These are phyloP conservation scores for Brachycybe producta DNA, from an alignment of 2,888 invertebrate genomes.

Conservation along the genomic window DNA sequence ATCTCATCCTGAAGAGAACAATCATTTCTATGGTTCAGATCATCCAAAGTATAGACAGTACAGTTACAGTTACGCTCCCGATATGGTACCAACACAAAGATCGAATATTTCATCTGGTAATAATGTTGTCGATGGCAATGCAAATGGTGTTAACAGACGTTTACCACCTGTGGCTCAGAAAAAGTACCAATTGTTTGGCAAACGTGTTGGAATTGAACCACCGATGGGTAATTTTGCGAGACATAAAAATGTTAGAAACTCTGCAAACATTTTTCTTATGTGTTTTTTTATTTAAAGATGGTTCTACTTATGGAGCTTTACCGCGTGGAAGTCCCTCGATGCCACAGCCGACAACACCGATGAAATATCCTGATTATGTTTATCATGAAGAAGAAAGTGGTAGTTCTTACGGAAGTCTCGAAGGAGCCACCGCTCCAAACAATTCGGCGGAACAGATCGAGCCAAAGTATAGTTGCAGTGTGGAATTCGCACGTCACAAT, in stretches of 20 bases:
- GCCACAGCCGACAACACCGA: constrained; percentile 9
- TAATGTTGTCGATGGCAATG: constrained; percentile 11
- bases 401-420: constrained; percentile 19
- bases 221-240: constrained; percentile 26
- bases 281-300: too few relatives aligned
- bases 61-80: constrained; percentile 17
- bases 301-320: constrained; percentile 12
- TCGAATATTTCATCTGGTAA: constrained; percentile 2
- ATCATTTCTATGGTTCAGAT: constrained; percentile 18
- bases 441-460: constrained; percentile 40
- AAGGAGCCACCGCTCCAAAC: constrained; percentile 37
- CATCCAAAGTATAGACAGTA: constrained; percentile 18
- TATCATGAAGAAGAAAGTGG: constrained; percentile 6
- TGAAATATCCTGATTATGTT: constrained; percentile 17
- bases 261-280: too few relatives aligned
- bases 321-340: constrained; percentile 14
- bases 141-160: constrained; percentile 3
- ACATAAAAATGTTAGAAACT: too few relatives aligned
- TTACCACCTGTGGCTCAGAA: constrained; percentile 64
- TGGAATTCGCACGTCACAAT: constrained; percentile 44
- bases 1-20: constrained; percentile 12
- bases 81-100: constrained; percentile 14
- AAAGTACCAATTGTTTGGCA: constrained; percentile 86
- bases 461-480: constrained; percentile 54
- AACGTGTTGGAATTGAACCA: constrained; percentile 61